These are phyloP conservation scores for Percopsis transmontana DNA, from an alignment of 2,113 vertebrate genomes.

Conservation along the genomic window DNA sequence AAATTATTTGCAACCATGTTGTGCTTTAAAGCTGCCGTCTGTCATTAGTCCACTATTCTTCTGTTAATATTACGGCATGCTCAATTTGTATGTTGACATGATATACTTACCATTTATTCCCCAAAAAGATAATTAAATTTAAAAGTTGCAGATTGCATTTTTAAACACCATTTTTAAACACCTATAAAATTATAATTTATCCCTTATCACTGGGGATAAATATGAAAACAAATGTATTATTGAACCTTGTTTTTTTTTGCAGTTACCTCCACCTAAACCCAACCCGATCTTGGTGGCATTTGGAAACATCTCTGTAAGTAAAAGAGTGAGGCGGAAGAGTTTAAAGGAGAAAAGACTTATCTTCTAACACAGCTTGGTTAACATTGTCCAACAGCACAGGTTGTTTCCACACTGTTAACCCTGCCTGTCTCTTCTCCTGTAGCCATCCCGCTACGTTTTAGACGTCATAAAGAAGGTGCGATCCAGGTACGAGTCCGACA, in stretches of 20 bases:
- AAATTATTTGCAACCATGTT: background rate
- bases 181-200: too few relatives aligned
- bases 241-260: conserved; percentile 45
- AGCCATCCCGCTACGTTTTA: conserved; percentile 88
- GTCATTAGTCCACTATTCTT: too few relatives aligned
- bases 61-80: background rate
- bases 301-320: conserved; percentile 89
- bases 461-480: conserved; percentile 93
- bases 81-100: background rate
- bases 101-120: background rate
- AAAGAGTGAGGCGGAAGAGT: background rate
- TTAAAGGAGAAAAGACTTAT: too few relatives aligned
- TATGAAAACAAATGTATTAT: too few relatives aligned
- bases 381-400: background rate
- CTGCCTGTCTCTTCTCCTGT: conserved; percentile 27
- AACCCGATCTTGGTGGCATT: conserved; percentile 89
- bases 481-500: conserved; percentile 84
- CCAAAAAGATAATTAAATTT: too few relatives aligned
- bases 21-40: background rate
- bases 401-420: background rate
- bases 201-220: too few relatives aligned
- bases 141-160: too few relatives aligned
- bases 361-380: too few relatives aligned
- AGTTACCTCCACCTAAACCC: conserved; percentile 84
- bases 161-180: too few relatives aligned